Conservation (phyloP, 2,113 vertebrate genomes). For the Ammodytes dubius region DNA sequence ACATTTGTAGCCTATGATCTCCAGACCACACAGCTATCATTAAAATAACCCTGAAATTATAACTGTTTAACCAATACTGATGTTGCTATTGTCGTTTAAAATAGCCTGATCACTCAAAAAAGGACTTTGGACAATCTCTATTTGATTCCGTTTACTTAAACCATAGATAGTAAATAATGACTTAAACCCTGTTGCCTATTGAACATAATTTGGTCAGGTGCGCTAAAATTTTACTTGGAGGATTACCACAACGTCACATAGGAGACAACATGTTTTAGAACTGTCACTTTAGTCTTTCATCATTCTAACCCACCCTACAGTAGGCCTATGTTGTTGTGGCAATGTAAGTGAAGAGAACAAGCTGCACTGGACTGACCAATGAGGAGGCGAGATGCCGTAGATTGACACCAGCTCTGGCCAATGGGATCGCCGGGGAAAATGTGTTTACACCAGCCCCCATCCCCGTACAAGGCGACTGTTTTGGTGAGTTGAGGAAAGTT, state of each 20-base stretch:
- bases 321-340: constrained; percentile 38
- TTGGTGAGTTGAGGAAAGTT: constrained; percentile 80
- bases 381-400: not conserved
- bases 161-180: too few relatives aligned
- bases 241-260: too few relatives aligned
- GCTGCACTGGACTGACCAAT: constrained; percentile 50
- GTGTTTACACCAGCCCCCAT: constrained; percentile 68
- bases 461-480: constrained; percentile 75
- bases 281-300: not conserved
- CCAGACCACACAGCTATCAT: not conserved
- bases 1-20: not conserved
- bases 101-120: not conserved
- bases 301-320: constrained; percentile 14
- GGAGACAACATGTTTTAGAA: not conserved
- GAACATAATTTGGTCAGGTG: too few relatives aligned
- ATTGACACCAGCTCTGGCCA: constrained; percentile 42
- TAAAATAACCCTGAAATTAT: not conserved
- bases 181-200: not conserved
- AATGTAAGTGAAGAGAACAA: not conserved
- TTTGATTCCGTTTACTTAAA: not conserved
- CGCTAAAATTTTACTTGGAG: too few relatives aligned
- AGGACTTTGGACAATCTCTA: not conserved
- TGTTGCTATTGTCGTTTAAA: not conserved
- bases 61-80: not conserved
- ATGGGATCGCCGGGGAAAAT: constrained; percentile 29